Evolutionary conservation across 2,797 vertebrate genomes (phyloP).

Genomic region (Chiloscyllium punctatum): DNA sequence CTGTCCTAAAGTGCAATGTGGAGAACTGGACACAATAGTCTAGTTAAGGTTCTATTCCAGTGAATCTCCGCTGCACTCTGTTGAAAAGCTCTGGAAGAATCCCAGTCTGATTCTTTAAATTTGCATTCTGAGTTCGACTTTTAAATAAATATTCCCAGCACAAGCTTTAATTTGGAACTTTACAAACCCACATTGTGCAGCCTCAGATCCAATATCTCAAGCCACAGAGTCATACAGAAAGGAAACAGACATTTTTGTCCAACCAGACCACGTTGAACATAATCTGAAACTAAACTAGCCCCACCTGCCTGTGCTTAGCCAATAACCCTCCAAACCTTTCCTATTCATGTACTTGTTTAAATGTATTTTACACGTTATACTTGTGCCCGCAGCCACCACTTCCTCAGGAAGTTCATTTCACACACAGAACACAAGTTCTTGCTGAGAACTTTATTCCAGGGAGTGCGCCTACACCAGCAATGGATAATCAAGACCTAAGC

Average conservation of each 20-base stretch:
- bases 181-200: background rate
- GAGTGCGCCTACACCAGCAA: background rate
- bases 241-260: no score
- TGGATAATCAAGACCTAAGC: background rate
- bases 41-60: background rate
- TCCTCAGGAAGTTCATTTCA: no score
- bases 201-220: background rate
- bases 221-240: no score
- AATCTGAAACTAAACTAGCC: no score
- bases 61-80: background rate
- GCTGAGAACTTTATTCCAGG: background rate
- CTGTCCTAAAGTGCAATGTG: background rate
- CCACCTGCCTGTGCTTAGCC: no score
- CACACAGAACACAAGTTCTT: background rate
- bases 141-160: background rate
- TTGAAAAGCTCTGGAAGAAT: background rate
- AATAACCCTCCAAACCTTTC: no score
- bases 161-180: background rate
- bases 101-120: background rate
- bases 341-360: no score
- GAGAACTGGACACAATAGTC: background rate
- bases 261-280: no score
- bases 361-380: no score
- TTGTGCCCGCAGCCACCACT: no score
- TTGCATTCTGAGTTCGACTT: background rate